A percentile compares a stretch with the other conserved stretches of the same genome.
Evolutionary conservation across 2,888 invertebrate species (phyloP).

Genomic region (Ditylenchus weischeri): DNA sequence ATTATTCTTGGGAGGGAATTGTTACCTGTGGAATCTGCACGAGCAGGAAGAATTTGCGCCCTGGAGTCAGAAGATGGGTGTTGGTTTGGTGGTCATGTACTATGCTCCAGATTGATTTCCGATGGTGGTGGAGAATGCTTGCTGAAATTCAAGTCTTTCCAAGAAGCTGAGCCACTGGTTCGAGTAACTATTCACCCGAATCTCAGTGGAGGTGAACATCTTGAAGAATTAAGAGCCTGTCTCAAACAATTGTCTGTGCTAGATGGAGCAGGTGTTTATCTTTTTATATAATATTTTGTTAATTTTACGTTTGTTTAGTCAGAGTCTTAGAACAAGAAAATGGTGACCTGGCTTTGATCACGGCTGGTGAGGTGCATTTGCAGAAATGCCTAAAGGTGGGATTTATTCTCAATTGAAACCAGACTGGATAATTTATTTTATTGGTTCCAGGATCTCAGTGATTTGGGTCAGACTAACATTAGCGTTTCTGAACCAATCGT

Average conservation of each 20-base stretch:
- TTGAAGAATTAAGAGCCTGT: constrained; percentile 42
- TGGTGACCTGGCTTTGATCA: constrained; percentile 88
- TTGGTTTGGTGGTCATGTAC: constrained; percentile 20
- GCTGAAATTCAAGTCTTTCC: constrained; percentile 8
- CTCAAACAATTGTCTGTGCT: constrained; percentile 46
- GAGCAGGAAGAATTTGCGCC: constrained; percentile 48
- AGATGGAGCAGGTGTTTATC: constrained; percentile 36
- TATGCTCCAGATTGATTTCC: constrained; percentile 65
- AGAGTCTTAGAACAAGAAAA: constrained; percentile 74
- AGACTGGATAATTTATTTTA: background rate
- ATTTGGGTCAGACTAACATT: constrained; percentile 57
- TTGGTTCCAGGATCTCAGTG: constrained; percentile 74
- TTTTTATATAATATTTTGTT: constrained; percentile 58
- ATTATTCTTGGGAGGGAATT: constrained; percentile 89
- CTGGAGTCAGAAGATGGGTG: constrained; percentile 31
- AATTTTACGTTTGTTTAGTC: background rate
- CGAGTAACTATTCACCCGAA: constrained; percentile 92
- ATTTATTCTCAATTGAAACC: background rate
- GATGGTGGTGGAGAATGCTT: background rate
- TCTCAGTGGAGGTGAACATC: constrained; percentile 63
- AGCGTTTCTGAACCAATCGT: constrained; percentile 88
- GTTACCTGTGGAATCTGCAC: constrained; percentile 67
- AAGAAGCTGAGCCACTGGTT: constrained; percentile 75
- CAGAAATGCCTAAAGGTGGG: constrained; percentile 75
- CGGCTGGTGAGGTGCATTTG: constrained; percentile 91